These are phyloP conservation scores for Macrotrachela quadricornifera DNA, from an alignment of 1,140 invertebrate genomes.

Conservation along the genomic window DNA sequence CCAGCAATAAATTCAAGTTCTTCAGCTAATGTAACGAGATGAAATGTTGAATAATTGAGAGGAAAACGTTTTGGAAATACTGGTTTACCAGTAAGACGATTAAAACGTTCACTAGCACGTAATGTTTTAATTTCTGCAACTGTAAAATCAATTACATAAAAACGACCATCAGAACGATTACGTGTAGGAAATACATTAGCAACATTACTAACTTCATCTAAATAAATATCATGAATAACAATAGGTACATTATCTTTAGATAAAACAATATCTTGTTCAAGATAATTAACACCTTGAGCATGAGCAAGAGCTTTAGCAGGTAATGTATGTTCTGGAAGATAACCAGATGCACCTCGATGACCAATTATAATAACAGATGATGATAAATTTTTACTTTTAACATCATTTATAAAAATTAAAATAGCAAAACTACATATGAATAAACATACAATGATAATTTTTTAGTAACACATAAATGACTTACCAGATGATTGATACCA, in stretches of 20 bases:
- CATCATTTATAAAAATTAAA: too few species aligned
- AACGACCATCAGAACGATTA: not conserved
- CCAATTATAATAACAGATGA: slow-evolving; percentile 9
- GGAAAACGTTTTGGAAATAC: slow-evolving; percentile 3
- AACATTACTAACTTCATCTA: slow-evolving; percentile 13
- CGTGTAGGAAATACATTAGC: not conserved
- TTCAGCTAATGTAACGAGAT: slow-evolving; percentile 2
- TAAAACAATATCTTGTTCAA: slow-evolving; percentile 15
- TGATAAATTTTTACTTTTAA: too few species aligned
- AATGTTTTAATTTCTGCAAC: slow-evolving; percentile 1
- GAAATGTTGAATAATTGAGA: slow-evolving; percentile 1
- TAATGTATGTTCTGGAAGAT: slow-evolving; percentile 15
- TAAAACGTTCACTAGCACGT: not conserved
- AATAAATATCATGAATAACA: slow-evolving; percentile 14
- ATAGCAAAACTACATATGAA: too few species aligned
- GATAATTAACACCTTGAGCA: slow-evolving; percentile 12
- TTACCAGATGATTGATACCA: too few species aligned
- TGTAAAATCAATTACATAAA: slow-evolving; percentile 6
- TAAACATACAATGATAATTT: too few species aligned
- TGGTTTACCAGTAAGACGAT: not conserved
- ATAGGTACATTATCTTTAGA: slow-evolving; percentile 15
- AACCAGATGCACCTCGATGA: slow-evolving; percentile 14
- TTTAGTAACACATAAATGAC: too few species aligned
- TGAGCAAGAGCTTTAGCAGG: slow-evolving; percentile 13
- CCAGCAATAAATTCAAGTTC: slow-evolving; percentile 5